Evolutionary conservation across 1,140 invertebrate species (phyloP).

Genomic region (Drosophila kanapiae): DNA sequence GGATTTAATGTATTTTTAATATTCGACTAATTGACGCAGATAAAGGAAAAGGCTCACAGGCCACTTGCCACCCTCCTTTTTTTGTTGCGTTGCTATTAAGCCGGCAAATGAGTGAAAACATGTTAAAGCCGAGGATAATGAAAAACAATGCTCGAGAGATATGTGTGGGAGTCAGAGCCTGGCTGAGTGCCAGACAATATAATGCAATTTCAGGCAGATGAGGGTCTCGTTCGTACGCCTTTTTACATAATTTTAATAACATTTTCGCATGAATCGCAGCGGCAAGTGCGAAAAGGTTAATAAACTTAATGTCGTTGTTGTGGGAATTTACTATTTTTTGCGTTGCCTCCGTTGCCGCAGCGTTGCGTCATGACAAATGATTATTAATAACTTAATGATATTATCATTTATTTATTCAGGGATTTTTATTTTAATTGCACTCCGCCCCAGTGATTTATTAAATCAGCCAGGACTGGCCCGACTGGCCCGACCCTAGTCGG

Average conservation of each 20-base stretch:
- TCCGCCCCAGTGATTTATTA: slow-evolving; percentile 44
- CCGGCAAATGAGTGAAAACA: slow-evolving; percentile 63
- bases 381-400: slow-evolving; percentile 82
- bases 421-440: slow-evolving; percentile 51
- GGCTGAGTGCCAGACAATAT: slow-evolving; percentile 28
- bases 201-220: slow-evolving; percentile 42
- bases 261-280: slow-evolving; percentile 52
- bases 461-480: slow-evolving; percentile 29
- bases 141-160: slow-evolving; percentile 54
- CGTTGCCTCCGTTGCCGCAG: slow-evolving; percentile 1
- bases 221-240: slow-evolving; percentile 1
- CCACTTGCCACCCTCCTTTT: slow-evolving; percentile 22
- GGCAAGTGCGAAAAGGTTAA: slow-evolving; percentile 73
- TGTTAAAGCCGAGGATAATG: slow-evolving; percentile 70
- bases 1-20: slow-evolving; percentile 81
- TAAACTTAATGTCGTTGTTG: slow-evolving; percentile 74
- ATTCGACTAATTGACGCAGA: slow-evolving; percentile 77
- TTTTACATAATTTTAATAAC: slow-evolving; percentile 58
- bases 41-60: slow-evolving; percentile 54
- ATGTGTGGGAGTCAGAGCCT: slow-evolving; percentile 3
- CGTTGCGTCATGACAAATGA: slow-evolving; percentile 63
- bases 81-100: slow-evolving; percentile 51
- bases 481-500: background rate
- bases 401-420: slow-evolving; percentile 75
- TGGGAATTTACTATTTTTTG: slow-evolving; percentile 20